Conservation (phyloP, 2,797 vertebrate species). For the Pseudopleuronectes americanus region DNA sequence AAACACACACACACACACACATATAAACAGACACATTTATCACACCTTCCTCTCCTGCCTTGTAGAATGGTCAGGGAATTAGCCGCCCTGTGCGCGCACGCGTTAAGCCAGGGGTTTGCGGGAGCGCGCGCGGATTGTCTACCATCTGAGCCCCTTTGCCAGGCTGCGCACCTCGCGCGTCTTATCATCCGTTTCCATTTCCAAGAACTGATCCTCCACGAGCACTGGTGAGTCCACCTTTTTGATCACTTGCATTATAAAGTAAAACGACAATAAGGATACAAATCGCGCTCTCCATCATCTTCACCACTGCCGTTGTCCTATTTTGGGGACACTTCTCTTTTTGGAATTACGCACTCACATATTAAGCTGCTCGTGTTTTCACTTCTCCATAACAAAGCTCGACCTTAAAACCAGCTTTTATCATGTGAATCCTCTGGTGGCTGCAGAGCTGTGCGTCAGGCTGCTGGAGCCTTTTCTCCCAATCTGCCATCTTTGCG, state of each 20-base stretch:
- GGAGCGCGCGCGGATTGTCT: constrained; percentile 84
- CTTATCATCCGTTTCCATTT: constrained; percentile 59
- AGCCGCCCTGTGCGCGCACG: constrained; percentile 75
- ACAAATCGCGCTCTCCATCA: no score
- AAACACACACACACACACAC: no score
- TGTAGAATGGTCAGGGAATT: constrained; percentile 84
- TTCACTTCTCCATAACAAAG: background rate
- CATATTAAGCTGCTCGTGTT: constrained; percentile 10
- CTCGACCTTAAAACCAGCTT: background rate
- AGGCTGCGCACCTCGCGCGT: constrained; percentile 54
- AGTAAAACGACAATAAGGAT: background rate
- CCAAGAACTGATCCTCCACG: constrained; percentile 50
- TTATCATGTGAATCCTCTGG: background rate
- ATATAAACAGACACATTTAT: no score
- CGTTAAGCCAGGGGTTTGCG: constrained; percentile 81
- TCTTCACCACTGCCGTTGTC: background rate
- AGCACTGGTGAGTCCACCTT: constrained; percentile 67
- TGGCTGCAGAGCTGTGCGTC: background rate
- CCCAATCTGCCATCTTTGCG: constrained; percentile 22
- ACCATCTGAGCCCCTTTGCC: constrained; percentile 65
- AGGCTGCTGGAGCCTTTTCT: constrained; percentile 5
- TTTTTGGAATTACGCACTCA: constrained; percentile 1
- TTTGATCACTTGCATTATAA: constrained; percentile 7
- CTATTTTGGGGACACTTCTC: background rate
- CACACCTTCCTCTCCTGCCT: constrained; percentile 47